A percentile compares a stretch with the other conserved stretches of the same genome.
Evolutionary conservation across 2,797 vertebrate genomes (phyloP).

Genomic region (Eulemur coronatus): DNA sequence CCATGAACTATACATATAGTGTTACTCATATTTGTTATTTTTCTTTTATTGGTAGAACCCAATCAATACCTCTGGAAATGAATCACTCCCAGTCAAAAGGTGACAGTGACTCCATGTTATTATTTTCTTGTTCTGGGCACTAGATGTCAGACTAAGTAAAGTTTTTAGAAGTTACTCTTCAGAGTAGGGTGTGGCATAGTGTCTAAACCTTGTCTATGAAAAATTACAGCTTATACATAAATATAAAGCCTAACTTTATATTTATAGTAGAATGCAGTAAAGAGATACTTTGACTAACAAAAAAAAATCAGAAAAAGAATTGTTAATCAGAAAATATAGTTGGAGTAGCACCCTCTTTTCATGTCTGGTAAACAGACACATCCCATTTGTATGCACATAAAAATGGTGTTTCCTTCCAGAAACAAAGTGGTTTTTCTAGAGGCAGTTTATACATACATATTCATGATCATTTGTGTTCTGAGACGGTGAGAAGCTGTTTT

Average conservation of each 20-base stretch:
- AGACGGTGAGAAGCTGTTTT: not conserved
- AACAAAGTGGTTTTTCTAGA: conserved; percentile 16
- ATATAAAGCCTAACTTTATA: not conserved
- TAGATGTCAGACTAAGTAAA: conserved; percentile 84
- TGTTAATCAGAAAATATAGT: not conserved
- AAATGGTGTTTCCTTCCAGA: not conserved
- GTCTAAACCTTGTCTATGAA: not conserved
- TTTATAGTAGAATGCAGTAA: conserved; percentile 27
- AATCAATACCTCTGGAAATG: not conserved
- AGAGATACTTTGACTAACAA: not conserved
- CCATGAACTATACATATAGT: not conserved
- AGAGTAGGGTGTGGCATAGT: conserved; percentile 35
- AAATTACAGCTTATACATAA: not conserved
- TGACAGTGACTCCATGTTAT: not conserved
- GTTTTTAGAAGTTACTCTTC: conserved; percentile 50
- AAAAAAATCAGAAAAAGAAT: not conserved
- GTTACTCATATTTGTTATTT: not conserved
- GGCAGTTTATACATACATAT: not conserved
- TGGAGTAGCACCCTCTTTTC: not conserved
- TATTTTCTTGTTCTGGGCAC: conserved; percentile 69
- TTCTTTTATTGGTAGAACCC: not conserved
- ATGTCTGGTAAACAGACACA: not conserved
- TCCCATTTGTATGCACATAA: not conserved
- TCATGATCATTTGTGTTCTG: not conserved
- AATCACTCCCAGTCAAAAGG: not conserved